Evolutionary conservation across 2,888 invertebrate species (phyloP).

Genomic region (Polylopha cassiicola): DNA sequence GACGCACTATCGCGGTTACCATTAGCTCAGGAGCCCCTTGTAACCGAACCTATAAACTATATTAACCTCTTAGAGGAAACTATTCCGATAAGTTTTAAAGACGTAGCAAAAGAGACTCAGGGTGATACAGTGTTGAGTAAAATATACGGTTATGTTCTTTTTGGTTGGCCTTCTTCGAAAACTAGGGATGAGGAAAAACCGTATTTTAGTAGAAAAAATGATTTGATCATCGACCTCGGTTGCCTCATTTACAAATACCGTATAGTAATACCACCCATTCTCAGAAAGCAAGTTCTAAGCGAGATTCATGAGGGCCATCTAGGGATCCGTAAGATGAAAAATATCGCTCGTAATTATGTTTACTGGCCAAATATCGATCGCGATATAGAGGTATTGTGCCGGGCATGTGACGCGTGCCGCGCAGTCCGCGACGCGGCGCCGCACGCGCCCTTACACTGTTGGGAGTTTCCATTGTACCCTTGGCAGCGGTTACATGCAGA

Average conservation of each 20-base stretch:
- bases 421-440: slow-evolving; percentile 26
- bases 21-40: slow-evolving; percentile 8
- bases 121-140: slow-evolving; percentile 3
- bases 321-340: slow-evolving; percentile 7
- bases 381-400: slow-evolving; percentile 1
- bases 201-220: slow-evolving; percentile 17
- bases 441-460: slow-evolving; percentile 23
- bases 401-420: not conserved
- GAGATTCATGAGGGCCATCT: slow-evolving; percentile 8
- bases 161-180: slow-evolving; percentile 21
- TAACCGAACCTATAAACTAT: slow-evolving; percentile 3
- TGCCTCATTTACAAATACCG: slow-evolving; percentile 24
- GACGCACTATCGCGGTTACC: slow-evolving; percentile 27
- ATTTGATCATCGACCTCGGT: slow-evolving; percentile 18
- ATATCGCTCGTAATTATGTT: slow-evolving; percentile 5
- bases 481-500: slow-evolving; percentile 28
- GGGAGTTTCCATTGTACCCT: slow-evolving; percentile 25
- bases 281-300: slow-evolving; percentile 3
- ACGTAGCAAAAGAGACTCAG: slow-evolving; percentile 1
- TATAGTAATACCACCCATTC: slow-evolving; percentile 14
- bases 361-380: slow-evolving; percentile 6
- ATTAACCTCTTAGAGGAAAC: slow-evolving; percentile 16
- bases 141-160: slow-evolving; percentile 12
- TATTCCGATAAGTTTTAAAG: slow-evolving; percentile 19
- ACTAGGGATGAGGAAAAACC: slow-evolving; percentile 12